phyloP scores from a whole-genome alignment of 2,113 vertebrate species.

The Triplophysa tibetana region DNA sequence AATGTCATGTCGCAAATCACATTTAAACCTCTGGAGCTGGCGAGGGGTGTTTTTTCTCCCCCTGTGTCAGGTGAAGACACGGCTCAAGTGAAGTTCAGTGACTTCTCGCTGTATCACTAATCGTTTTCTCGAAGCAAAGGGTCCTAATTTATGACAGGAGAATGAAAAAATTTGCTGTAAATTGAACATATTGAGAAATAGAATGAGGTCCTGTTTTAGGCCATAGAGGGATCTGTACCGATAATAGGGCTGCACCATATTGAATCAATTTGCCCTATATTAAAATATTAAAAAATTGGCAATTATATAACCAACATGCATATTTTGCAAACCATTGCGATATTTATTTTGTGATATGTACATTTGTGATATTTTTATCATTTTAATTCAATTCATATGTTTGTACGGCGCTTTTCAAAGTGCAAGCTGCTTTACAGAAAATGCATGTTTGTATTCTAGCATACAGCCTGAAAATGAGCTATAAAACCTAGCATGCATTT shows the following conservation, averaged over 20 bases:
- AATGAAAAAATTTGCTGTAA: background rate
- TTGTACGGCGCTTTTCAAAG: too few relatives aligned
- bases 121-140: background rate
- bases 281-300: too few relatives aligned
- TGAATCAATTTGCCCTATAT: too few relatives aligned
- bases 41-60: background rate
- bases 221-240: background rate
- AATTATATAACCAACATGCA: too few relatives aligned
- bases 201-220: background rate
- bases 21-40: slow-evolving; percentile 23
- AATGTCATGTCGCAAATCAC: slow-evolving; percentile 14
- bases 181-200: background rate
- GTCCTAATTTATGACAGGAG: slow-evolving; percentile 6
- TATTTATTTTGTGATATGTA: too few relatives aligned
- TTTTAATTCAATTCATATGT: too few relatives aligned
- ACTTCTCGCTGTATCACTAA: background rate
- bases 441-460: too few relatives aligned
- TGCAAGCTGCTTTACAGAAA: too few relatives aligned
- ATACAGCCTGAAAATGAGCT: too few relatives aligned
- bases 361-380: too few relatives aligned
- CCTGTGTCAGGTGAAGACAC: background rate
- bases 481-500: too few relatives aligned
- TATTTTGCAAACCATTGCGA: too few relatives aligned
- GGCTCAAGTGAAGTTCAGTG: slow-evolving; percentile 10
- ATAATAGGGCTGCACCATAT: background rate